Conservation (phyloP, 2,797 vertebrate genomes). For the Myotis myotis region DNA sequence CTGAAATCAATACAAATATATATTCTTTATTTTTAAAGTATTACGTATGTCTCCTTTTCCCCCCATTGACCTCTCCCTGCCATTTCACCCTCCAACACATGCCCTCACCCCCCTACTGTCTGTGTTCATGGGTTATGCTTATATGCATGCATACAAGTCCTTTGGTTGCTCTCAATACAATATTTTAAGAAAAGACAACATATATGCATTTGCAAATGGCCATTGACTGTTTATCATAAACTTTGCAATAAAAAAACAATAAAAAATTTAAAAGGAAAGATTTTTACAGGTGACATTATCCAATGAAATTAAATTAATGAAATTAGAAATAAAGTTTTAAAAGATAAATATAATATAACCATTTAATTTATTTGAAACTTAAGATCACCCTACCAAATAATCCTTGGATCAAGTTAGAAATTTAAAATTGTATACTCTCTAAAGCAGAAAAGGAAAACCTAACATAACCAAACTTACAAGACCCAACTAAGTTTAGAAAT, state of each 20-base stretch:
- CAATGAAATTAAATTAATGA: slow-evolving; percentile 8
- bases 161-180: too few relatives aligned
- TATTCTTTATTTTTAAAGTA: too few relatives aligned
- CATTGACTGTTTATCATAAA: neutral
- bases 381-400: neutral
- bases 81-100: too few relatives aligned
- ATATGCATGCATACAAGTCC: too few relatives aligned
- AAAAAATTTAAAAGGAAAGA: neutral
- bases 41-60: too few relatives aligned
- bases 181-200: too few relatives aligned
- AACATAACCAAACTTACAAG: neutral
- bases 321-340: neutral
- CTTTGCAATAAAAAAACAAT: neutral
- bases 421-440: neutral
- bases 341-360: neutral
- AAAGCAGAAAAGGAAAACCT: neutral
- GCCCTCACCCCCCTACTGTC: too few relatives aligned
- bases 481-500: neutral
- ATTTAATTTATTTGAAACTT: neutral
- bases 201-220: neutral
- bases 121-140: too few relatives aligned
- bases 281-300: neutral
- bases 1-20: too few relatives aligned
- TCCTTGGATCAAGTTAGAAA: slow-evolving; percentile 29
- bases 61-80: too few relatives aligned